A percentile compares a stretch with the other conserved stretches of the same genome.
Conservation (phyloP, 2,113 vertebrate genomes). For the Nyctereutes procyonoides region DNA sequence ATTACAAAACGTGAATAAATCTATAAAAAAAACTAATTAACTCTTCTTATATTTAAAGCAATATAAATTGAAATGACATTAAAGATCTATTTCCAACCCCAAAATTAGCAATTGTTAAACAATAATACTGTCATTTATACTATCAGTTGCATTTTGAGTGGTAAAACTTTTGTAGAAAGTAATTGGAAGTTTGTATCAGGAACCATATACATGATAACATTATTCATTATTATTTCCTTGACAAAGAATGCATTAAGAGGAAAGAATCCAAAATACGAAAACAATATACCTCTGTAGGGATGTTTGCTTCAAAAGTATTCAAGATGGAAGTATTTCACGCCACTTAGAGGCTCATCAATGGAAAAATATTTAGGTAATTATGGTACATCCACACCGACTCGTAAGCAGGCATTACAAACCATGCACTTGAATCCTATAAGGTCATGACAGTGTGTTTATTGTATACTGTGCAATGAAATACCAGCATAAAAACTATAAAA, state of each 20-base stretch:
- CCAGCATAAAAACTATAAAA: not conserved
- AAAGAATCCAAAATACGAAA: not conserved
- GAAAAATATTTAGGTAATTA: not conserved
- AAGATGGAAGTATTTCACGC: not conserved
- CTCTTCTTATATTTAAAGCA: not conserved
- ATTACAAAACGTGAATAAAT: not conserved
- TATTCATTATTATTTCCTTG: constrained; percentile 23
- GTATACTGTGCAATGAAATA: not conserved
- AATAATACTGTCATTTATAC: not conserved
- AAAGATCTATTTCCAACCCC: not conserved
- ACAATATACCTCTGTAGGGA: not conserved
- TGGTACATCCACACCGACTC: not conserved
- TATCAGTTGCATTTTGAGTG: not conserved
- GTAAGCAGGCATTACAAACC: not conserved
- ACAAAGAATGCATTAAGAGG: not conserved
- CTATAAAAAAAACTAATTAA: not conserved
- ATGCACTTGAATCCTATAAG: not conserved
- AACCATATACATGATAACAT: not conserved
- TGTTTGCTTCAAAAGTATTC: not conserved
- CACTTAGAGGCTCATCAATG: not conserved
- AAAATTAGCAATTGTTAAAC: not conserved
- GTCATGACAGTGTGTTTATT: not conserved
- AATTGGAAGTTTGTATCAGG: not conserved
- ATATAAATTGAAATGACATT: not conserved
- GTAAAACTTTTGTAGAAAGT: not conserved